Base-by-base conservation (phyloP, 2,888 invertebrate genomes). In the Norana najaformis region DNA sequence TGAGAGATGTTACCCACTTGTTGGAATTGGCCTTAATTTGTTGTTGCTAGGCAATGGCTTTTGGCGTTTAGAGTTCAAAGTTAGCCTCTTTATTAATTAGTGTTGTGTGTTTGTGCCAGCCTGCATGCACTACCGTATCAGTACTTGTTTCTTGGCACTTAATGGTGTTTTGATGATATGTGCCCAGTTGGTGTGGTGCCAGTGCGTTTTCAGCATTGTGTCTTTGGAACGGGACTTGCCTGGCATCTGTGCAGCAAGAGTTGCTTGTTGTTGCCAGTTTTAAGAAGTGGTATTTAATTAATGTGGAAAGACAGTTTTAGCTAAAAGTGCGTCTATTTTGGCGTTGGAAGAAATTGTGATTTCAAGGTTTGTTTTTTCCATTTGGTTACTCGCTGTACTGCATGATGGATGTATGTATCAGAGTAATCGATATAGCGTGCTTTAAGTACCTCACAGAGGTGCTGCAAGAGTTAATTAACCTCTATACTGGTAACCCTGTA, bases 401-500 rank as follows among this genome's bases (percentile, higher is more conserved):
- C n/a, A n/a, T n/a, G 30, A n/a, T 69, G 1, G n/a, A n/a, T n/a
- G n/a, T n/a, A n/a, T n/a, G n/a, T n/a, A n/a, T n/a, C n/a, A n/a
- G n/a, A n/a, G n/a, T n/a, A n/a, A n/a, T n/a, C n/a, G n/a, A n/a
- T n/a, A n/a, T n/a, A n/a, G n/a, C n/a, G n/a, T n/a, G n/a, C n/a
- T n/a, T n/a, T n/a, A n/a, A n/a, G n/a, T n/a, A n/a, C n/a, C n/a
- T n/a, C n/a, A n/a, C n/a, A n/a, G n/a, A n/a, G n/a, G n/a, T n/a
- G n/a, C n/a, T n/a, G n/a, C n/a, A n/a, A 69, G 69, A 69, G 69
- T 69, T 69, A n/a, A 69, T 69, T 69, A n/a, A 69, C 69, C 69
- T 69, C 69, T 8, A n/a, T 8, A n/a, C 69, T n/a, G 30, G 30
- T 16, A n/a, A n/a, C n/a, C 8, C 69, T 69, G 30, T 47, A 47